These are phyloP conservation scores for Epicampocera succincta DNA, from an alignment of 2,888 invertebrate genomes.

Conservation along the genomic window DNA sequence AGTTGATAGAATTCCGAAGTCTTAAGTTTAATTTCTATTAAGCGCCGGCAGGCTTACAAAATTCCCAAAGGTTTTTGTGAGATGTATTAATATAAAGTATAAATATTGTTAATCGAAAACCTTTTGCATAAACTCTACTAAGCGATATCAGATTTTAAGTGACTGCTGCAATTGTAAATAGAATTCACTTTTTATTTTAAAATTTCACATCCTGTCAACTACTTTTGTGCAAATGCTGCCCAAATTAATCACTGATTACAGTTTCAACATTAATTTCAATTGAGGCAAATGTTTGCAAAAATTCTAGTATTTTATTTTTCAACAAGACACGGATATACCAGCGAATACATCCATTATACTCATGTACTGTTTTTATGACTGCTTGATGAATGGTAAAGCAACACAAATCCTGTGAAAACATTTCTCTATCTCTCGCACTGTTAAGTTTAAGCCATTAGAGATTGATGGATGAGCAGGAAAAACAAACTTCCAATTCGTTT, in stretches of 20 bases:
- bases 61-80: no score
- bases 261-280: conserved; percentile 22
- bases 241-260: not conserved
- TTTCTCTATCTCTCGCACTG: conserved; percentile 30
- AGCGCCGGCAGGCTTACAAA: no score
- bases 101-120: no score
- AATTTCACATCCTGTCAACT: no score
- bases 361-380: not conserved
- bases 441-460: conserved; percentile 4
- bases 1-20: no score
- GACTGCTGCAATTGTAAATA: no score
- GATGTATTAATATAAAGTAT: no score
- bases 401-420: conserved; percentile 41
- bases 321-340: not conserved
- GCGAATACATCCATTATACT: not conserved
- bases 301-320: conserved; percentile 31
- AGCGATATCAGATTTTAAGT: no score
- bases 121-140: no score
- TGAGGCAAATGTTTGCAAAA: conserved; percentile 20
- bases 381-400: conserved; percentile 16
- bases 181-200: no score
- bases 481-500: conserved; percentile 22
- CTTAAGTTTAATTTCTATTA: no score
- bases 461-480: conserved; percentile 26
- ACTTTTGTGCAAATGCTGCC: not conserved